Evolutionary conservation across 2,113 vertebrate species (phyloP).

Genomic region (Bufo gargarizans): DNA sequence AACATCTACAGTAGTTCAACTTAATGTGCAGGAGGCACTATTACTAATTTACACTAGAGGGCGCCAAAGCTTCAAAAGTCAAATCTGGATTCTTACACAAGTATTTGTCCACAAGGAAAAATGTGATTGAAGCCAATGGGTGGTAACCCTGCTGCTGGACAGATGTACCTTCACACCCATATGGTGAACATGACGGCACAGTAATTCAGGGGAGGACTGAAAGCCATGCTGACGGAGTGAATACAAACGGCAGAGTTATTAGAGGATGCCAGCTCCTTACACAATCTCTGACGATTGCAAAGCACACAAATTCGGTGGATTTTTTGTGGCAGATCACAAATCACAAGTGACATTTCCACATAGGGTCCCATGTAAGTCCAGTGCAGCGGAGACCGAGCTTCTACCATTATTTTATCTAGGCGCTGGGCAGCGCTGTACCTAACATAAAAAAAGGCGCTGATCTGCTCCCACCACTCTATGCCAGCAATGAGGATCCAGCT

Average conservation of each 20-base stretch:
- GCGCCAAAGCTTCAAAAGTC: background rate
- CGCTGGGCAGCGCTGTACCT: too few relatives aligned
- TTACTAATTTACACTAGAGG: constrained; percentile 1
- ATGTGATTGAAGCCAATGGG: constrained; percentile 18
- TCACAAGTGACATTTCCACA: too few relatives aligned
- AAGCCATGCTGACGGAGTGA: background rate
- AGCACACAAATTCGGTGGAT: too few relatives aligned
- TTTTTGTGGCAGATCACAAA: too few relatives aligned
- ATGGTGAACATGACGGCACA: constrained; percentile 17
- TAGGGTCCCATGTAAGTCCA: too few relatives aligned
- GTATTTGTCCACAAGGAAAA: background rate
- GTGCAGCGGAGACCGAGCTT: too few relatives aligned
- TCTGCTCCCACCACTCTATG: too few relatives aligned
- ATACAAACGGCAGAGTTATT: background rate
- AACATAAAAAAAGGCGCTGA: too few relatives aligned
- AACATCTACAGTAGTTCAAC: too few relatives aligned
- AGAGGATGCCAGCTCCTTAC: background rate
- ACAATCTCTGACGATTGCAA: too few relatives aligned
- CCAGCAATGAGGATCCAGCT: too few relatives aligned
- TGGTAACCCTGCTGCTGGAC: background rate
- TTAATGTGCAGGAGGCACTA: background rate
- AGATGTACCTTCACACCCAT: constrained; percentile 37
- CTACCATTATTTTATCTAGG: too few relatives aligned
- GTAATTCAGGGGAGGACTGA: background rate
- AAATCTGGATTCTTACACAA: background rate